Evolutionary conservation across 2,888 invertebrate genomes (phyloP), one percentile per base, ranked within the genome.

Genomic region (Coecobrya sp.): DNA sequence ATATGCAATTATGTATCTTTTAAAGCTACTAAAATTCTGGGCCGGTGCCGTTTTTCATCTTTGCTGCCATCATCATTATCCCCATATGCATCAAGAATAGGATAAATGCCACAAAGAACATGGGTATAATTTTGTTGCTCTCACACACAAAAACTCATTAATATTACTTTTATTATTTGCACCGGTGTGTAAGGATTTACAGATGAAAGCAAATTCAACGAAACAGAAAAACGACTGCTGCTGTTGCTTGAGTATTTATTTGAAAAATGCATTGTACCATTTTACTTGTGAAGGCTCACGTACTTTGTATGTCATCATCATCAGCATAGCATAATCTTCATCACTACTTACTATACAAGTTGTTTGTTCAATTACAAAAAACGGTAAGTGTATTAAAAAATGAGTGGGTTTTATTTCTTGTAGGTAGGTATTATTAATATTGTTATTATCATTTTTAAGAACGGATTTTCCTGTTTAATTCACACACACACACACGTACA

Each of bases 281-380:
- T 30, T 30, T 70, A 13, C 13, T 70, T 70, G 30, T 36, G n/a
- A 70, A 36, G 22, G n/a, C 30, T 70, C 13, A 42, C 8, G 36
- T 42, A 70, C 36, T 70, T 68, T 36, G 42, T 68, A 11, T 30
- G 68, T 36, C 70, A 70, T 70, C 70, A 70, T 70, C 25, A 25
- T 25, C 62, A 62, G n/a, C 10, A n/a, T 25, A 25, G 19, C 25
- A 25, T 62, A 22, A 2, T 25, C 62, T 19, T 36, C 42, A 36
- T 19, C 70, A 42, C 36, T 16, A n/a, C 42, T 16, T 25, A 22
- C 62, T 8, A 62, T 25, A 62, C 25, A 1, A 65, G 27, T 65
- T 65, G 65, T 27, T 65, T 65, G 22, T 4, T 65, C 27, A 65
- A 65, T 65, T 65, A 65, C 65, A 30, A 30, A 1, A n/a, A 65